phyloP scores from a whole-genome alignment of 2,888 invertebrate genomes.

The Osmoderma eremita region DNA sequence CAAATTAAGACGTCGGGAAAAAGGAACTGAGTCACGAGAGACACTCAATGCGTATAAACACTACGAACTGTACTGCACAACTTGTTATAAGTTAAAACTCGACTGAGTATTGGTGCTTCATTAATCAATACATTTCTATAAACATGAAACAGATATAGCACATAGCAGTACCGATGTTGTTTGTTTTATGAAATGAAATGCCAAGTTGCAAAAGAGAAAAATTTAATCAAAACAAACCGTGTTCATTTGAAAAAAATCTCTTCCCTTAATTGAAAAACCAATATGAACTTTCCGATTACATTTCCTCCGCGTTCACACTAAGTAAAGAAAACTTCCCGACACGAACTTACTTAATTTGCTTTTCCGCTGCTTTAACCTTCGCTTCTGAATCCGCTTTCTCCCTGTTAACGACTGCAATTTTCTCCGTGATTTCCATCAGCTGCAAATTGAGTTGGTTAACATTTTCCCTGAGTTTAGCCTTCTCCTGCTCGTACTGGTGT shows the following conservation, averaged over 20 bases:
- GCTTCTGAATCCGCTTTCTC: conserved; percentile 66
- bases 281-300: too few species aligned
- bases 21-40: too few species aligned
- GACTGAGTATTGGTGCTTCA: too few species aligned
- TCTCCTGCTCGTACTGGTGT: conserved; percentile 76
- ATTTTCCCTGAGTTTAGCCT: conserved; percentile 68
- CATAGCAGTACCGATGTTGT: conserved; percentile 1
- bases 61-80: too few species aligned
- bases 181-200: background rate
- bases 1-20: too few species aligned
- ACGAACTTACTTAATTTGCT: conserved; percentile 60
- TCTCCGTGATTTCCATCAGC: conserved; percentile 65
- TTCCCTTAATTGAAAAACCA: too few species aligned
- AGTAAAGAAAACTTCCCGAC: background rate
- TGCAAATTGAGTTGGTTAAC: conserved; percentile 65
- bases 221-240: conserved; percentile 23
- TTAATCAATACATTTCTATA: too few species aligned
- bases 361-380: conserved; percentile 68
- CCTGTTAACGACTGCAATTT: conserved; percentile 62
- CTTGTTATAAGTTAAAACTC: too few species aligned
- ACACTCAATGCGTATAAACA: too few species aligned
- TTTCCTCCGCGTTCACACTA: background rate
- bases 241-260: background rate
- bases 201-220: conserved; percentile 25
- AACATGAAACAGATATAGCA: too few species aligned